Percentiles rank a stretch among this genome's conserved stretches.
Conservation (phyloP, 2,797 vertebrate species). For the Enteromius anoplus region DNA sequence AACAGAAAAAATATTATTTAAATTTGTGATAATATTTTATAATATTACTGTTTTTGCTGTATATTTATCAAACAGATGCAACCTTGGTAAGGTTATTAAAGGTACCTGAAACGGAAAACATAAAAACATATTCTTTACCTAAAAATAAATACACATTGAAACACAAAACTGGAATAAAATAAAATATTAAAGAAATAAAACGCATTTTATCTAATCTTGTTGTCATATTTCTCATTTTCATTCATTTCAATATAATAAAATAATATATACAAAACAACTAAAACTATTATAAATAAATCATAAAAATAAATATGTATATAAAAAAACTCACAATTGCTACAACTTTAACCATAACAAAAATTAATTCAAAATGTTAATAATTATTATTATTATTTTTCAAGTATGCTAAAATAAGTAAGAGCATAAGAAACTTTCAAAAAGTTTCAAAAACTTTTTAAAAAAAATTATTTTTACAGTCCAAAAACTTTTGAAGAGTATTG, state of each 20-base stretch:
- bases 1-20: neutral
- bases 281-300: neutral
- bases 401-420: neutral
- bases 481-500: neutral
- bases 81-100: neutral
- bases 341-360: neutral
- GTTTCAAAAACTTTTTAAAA: neutral
- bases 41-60: slow-evolving; percentile 8
- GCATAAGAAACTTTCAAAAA: neutral
- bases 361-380: neutral
- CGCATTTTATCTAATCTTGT: neutral
- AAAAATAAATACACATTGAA: neutral
- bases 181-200: neutral
- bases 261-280: neutral
- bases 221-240: neutral
- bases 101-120: neutral
- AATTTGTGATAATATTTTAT: neutral
- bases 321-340: neutral
- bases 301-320: neutral
- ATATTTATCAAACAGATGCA: neutral
- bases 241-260: neutral
- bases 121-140: neutral
- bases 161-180: neutral
- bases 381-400: neutral
- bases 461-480: neutral